Percentiles rank a stretch among this genome's conserved stretches.
phyloP scores from a whole-genome alignment of 2,888 invertebrate species.

The Cephus rjabovi region DNA sequence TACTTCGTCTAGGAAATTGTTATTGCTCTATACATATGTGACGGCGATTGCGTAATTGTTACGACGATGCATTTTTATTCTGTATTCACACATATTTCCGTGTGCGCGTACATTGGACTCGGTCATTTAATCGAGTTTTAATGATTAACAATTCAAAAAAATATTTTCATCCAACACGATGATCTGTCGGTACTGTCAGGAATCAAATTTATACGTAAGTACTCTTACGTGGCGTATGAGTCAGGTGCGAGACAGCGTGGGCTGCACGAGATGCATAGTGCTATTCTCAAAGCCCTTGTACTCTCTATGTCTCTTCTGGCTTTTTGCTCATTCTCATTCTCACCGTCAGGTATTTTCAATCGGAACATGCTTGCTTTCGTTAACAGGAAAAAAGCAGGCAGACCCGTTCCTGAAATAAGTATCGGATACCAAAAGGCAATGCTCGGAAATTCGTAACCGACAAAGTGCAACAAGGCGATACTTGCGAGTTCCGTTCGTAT shows the following conservation, averaged over 20 bases:
- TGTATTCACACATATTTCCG: neutral
- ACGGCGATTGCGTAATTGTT: neutral
- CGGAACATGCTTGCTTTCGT: neutral
- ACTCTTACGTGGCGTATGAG: conserved; percentile 7
- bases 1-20: neutral
- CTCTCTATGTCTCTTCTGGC: neutral
- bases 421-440: neutral
- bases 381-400: neutral
- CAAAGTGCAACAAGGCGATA: neutral
- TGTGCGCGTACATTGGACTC: neutral
- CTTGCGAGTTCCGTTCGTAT: neutral
- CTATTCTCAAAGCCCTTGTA: conserved; percentile 5
- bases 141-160: neutral
- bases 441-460: neutral
- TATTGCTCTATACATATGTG: neutral
- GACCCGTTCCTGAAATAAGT: neutral
- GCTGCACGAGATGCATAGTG: conserved; percentile 8
- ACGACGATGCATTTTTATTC: neutral
- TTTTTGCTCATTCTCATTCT: neutral
- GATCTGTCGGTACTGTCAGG: neutral
- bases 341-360: neutral
- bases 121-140: neutral
- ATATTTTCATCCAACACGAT: neutral
- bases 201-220: neutral
- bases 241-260: conserved; percentile 13